Base-by-base conservation (phyloP, 2,797 vertebrate genomes). In the Chelon labrosus region DNA sequence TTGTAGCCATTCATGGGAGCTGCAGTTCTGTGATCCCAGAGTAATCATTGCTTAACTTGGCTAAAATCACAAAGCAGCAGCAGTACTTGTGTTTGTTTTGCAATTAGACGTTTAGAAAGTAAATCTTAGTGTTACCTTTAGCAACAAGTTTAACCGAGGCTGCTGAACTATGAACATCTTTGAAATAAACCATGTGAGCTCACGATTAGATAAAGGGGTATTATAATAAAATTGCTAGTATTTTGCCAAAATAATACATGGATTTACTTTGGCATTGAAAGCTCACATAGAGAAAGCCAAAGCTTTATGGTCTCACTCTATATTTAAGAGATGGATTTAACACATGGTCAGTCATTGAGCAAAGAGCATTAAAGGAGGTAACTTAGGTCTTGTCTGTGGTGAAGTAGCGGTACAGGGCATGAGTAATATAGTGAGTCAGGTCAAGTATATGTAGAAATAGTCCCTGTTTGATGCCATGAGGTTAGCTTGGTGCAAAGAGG, bases 371-470 rank as follows among this genome's bases (percentile, higher is more conserved):
- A 55, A 55, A 69, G 44, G 10, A 14, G 31, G 25, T 41, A 41
- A 41, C 22, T 16, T 22, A 16, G 49, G 17, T 49, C 22, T 54
- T 37, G 19, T 31, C 14, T 13, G 8, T 65, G 76, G 75, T 62
- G 39, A 70, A 70, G 70, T 37, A 57, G 64, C 16, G 31, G 31
- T 38, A 10, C n/a, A 37, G n/a, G 49, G 7, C 53, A 20, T 74
- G 71, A 79, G 65, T 65, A 78, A 64, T 16, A 56, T 20, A 31
- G 68, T 80, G 67, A 86, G 47, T 83, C 54, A 80, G 39, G 55
- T 83, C 31, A 83, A 85, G 70, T 59, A 81, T 84, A 81, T 75
- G 65, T 63, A 47, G 67, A 70, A 72, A 86, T 65, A 52, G 22
- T 50, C 77, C 57, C 19, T 60, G 61, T 70, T 77, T 1, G 1